These are phyloP conservation scores for Leuciscus waleckii DNA, from an alignment of 2,797 vertebrate species.

Conservation along the genomic window DNA sequence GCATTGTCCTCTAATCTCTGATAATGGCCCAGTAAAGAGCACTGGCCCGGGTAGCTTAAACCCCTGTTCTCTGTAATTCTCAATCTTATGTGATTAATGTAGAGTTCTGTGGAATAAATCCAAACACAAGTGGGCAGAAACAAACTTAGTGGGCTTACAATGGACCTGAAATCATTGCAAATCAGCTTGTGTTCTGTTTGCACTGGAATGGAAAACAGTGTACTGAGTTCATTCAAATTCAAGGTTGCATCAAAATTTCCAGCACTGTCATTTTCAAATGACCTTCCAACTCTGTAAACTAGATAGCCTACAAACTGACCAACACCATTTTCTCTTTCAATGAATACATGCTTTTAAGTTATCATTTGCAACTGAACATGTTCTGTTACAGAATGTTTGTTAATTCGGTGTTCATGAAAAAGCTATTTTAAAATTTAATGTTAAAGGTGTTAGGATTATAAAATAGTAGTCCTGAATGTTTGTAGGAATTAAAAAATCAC, in stretches of 20 bases:
- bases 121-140: constrained; percentile 64
- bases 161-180: neutral
- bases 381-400: neutral
- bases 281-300: constrained; percentile 1
- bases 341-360: neutral
- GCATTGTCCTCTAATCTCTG: constrained; percentile 51
- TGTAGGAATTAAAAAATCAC: neutral
- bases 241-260: neutral
- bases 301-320: neutral
- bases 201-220: neutral
- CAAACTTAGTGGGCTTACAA: constrained; percentile 29
- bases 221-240: neutral
- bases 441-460: neutral
- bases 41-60: constrained; percentile 28
- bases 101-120: constrained; percentile 45
- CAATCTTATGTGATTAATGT: constrained; percentile 53
- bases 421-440: neutral
- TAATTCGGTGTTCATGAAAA: neutral
- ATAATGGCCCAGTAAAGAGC: constrained; percentile 48
- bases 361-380: neutral
- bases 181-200: constrained; percentile 20
- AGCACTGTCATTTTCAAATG: neutral
- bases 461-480: neutral
- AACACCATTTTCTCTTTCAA: neutral
- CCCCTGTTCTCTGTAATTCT: constrained; percentile 37